Percentiles rank a stretch among this genome's conserved stretches.
phyloP scores from a whole-genome alignment of 2,797 vertebrate genomes.

The Tarsius wallacei region DNA sequence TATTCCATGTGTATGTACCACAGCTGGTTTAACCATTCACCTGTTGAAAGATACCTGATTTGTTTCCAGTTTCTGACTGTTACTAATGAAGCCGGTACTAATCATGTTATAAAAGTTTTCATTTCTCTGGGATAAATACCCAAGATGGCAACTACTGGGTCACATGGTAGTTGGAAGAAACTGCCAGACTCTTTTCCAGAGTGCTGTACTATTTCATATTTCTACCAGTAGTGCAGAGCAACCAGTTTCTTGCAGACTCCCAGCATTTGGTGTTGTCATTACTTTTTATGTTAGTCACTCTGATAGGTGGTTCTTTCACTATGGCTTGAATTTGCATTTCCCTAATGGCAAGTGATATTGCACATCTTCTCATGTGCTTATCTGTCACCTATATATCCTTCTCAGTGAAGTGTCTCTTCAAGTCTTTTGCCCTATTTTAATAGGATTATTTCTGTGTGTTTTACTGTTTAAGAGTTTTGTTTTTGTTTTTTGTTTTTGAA shows the following conservation, averaged over 20 bases:
- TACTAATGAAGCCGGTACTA: background rate
- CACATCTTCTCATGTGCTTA: background rate
- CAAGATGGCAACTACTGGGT: background rate
- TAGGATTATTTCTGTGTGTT: background rate
- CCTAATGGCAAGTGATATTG: background rate
- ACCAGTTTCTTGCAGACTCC: background rate
- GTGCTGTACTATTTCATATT: background rate
- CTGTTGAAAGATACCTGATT: background rate
- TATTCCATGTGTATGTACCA: background rate
- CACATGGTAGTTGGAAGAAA: background rate
- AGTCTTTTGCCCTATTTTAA: background rate
- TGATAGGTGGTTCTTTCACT: background rate
- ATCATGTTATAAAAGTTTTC: background rate
- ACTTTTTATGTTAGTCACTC: background rate
- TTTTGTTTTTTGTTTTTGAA: background rate
- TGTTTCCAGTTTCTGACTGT: constrained; percentile 27
- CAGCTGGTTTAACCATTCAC: background rate
- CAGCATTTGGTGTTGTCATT: background rate
- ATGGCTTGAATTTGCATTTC: background rate
- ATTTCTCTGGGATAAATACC: background rate
- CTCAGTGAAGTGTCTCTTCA: background rate
- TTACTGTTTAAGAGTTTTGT: background rate
- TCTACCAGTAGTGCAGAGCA: background rate
- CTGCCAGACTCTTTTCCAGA: background rate
- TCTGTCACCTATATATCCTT: background rate